Conservation (phyloP, 23 tunicate genomes). For the Oikopleura dioica region DNA sequence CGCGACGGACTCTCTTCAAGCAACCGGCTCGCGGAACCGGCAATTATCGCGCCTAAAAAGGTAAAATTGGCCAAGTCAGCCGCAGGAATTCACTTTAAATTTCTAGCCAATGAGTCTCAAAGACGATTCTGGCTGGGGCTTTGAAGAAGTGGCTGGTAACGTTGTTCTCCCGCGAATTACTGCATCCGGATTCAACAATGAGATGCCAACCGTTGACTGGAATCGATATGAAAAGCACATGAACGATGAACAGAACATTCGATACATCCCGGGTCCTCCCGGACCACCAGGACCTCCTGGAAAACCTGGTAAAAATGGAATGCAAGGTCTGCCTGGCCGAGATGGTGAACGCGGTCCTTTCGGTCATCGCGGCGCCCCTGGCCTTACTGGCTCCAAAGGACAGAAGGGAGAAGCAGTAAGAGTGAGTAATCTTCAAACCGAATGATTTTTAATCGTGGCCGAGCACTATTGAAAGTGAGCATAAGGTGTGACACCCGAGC, state of each 20-base stretch:
- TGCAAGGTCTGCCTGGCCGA: not conserved
- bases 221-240: too few relatives aligned
- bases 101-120: not conserved
- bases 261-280: not conserved
- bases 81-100: too few relatives aligned
- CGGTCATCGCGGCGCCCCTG: not conserved
- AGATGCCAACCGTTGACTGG: not conserved
- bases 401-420: not conserved
- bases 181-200: not conserved
- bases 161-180: not conserved
- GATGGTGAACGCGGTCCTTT: not conserved
- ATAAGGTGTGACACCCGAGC: too few relatives aligned
- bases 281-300: not conserved
- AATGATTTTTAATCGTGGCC: too few relatives aligned
- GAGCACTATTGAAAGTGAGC: too few relatives aligned
- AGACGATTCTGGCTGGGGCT: not conserved
- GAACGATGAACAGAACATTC: not conserved
- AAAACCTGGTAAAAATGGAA: not conserved
- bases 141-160: not conserved
- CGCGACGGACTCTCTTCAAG: too few relatives aligned
- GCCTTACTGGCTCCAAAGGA: not conserved
- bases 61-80: too few relatives aligned
- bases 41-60: too few relatives aligned
- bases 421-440: too few relatives aligned
- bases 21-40: too few relatives aligned